A percentile compares a stretch with the other conserved stretches of the same genome.
phyloP scores from a whole-genome alignment of 2,113 vertebrate species.

The Beaufortia kweichowensis region DNA sequence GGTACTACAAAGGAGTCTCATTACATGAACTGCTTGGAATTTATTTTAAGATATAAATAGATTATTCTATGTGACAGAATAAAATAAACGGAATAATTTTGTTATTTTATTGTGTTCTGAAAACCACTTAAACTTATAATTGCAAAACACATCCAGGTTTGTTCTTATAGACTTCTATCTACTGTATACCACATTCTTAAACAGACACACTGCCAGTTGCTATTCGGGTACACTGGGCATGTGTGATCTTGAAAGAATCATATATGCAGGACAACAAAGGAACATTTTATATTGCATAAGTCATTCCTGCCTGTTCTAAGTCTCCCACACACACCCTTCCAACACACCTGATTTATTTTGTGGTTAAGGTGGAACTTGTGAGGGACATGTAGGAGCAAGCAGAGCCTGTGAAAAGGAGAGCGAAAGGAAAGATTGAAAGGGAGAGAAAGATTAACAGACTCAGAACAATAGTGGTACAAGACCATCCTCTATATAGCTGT shows the following conservation, averaged over 20 bases:
- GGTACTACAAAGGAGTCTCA: not conserved
- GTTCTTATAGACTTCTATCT: no score
- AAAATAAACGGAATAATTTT: not conserved
- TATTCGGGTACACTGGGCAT: conserved; percentile 41
- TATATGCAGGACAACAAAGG: conserved; percentile 27
- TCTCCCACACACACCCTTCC: conserved; percentile 46
- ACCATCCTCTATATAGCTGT: conserved; percentile 60
- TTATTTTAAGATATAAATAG: not conserved
- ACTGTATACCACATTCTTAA: not conserved
- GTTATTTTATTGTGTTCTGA: no score
- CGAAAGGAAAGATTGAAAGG: conserved; percentile 40
- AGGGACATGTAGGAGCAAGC: conserved; percentile 69
- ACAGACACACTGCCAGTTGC: not conserved
- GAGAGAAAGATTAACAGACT: conserved; percentile 30
- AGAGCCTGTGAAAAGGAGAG: not conserved
- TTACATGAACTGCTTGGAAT: not conserved
- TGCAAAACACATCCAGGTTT: no score
- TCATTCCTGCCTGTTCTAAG: conserved; percentile 44
- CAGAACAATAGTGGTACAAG: not conserved
- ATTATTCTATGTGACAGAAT: no score
- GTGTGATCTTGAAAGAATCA: conserved; percentile 51
- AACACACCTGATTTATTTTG: conserved; percentile 47
- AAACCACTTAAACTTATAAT: no score
- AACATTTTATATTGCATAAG: conserved; percentile 47
- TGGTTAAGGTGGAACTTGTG: conserved; percentile 59